Evolutionary conservation across 2,113 vertebrate genomes (phyloP).

Genomic region (Cheirogaleus medius): DNA sequence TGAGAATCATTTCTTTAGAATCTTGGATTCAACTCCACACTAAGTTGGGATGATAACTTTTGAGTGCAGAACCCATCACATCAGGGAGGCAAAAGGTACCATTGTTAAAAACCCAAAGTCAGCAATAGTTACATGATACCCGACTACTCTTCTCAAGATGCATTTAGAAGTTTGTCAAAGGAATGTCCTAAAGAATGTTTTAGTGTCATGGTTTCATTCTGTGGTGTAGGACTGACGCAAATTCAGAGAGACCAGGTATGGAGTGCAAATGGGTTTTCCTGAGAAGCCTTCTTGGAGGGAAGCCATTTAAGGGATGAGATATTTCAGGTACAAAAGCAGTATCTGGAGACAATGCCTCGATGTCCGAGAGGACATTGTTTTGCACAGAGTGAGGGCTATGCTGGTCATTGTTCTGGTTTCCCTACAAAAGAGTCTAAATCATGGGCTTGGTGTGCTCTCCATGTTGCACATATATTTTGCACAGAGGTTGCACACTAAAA

Average conservation of each 20-base stretch:
- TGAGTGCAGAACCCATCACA: background rate
- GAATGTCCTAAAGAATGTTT: background rate
- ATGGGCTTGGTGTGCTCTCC: background rate
- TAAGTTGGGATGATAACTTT: background rate
- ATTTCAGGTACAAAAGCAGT: no score
- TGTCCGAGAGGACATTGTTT: background rate
- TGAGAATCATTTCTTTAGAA: slow-evolving; percentile 33
- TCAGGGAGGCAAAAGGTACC: background rate
- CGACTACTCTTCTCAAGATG: background rate
- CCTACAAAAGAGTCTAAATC: background rate
- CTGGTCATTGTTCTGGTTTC: background rate
- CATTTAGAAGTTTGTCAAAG: background rate
- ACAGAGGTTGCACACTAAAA: background rate
- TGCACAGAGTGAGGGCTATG: background rate
- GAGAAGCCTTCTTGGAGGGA: background rate
- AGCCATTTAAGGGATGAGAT: background rate
- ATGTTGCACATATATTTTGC: background rate
- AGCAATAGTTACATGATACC: background rate
- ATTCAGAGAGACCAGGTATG: background rate
- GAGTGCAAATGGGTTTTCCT: background rate
- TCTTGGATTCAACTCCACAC: slow-evolving; percentile 4
- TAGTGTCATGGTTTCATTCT: background rate
- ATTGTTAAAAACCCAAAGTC: background rate
- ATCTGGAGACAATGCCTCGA: background rate
- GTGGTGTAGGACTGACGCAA: background rate